Conservation (phyloP, 2,888 invertebrate species). For the Agriotes lineatus region DNA sequence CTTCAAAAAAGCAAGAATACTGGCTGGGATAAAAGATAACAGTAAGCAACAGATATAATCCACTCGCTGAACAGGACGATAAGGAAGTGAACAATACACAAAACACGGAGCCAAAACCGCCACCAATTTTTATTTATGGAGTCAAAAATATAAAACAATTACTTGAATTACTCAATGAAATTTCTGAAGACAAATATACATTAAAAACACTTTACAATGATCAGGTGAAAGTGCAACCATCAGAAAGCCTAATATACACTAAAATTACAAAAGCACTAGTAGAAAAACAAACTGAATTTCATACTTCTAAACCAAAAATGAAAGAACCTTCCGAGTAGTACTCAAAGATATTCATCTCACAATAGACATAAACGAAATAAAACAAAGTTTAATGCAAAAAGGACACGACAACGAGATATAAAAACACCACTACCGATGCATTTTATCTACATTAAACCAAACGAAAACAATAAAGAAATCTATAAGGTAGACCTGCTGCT, state of each 20-base stretch:
- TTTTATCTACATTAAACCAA: conserved; percentile 7
- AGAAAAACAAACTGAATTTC: too few species aligned
- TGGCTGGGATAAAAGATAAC: neutral
- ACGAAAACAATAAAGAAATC: conserved; percentile 10
- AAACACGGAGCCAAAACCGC: neutral
- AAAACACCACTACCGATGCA: conserved; percentile 5
- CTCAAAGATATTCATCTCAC: neutral
- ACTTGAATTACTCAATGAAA: too few species aligned
- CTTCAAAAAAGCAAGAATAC: conserved; percentile 1
- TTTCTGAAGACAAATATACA: too few species aligned
- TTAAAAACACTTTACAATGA: too few species aligned
- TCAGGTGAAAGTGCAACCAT: too few species aligned
- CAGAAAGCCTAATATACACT: too few species aligned
- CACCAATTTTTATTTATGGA: neutral
- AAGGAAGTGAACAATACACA: too few species aligned
- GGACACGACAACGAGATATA: conserved; percentile 10
- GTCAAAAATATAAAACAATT: too few species aligned
- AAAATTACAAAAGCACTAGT: too few species aligned
- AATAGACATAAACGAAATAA: neutral
- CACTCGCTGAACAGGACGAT: neutral
- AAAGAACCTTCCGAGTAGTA: neutral
- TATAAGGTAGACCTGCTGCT: conserved; percentile 12
- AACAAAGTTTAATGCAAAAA: neutral
- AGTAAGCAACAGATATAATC: too few species aligned
- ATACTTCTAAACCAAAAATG: conserved; percentile 5